Conservation (phyloP, 2,888 invertebrate genomes). For the Spilosoma lubricipeda region DNA sequence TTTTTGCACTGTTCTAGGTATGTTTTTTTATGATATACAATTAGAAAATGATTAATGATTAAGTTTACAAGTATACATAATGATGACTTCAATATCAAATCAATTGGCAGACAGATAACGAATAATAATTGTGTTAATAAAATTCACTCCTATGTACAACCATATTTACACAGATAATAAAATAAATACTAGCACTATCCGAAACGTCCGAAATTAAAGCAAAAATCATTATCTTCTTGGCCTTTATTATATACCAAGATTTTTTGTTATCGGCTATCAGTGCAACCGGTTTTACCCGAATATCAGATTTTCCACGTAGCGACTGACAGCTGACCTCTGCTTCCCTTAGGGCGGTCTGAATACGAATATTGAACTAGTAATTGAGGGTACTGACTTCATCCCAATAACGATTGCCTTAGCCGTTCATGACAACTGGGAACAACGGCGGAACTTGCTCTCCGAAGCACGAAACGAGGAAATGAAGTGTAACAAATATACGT, state of each 20-base stretch:
- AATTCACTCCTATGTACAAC: background rate
- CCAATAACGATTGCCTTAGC: no score
- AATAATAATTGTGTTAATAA: background rate
- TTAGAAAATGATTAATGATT: slow-evolving; percentile 10
- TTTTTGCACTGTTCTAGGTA: slow-evolving; percentile 5
- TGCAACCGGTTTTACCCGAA: no score
- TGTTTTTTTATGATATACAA: slow-evolving; percentile 4
- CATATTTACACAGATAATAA: background rate
- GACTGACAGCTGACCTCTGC: no score
- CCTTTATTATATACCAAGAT: no score
- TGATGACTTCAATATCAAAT: slow-evolving; percentile 4
- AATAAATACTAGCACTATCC: background rate
- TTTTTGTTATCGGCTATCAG: no score
- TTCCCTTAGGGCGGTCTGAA: no score
- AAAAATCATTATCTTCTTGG: no score
- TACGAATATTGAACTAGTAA: no score
- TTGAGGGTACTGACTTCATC: no score
- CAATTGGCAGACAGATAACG: background rate
- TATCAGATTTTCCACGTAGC: no score
- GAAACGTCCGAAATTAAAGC: background rate
- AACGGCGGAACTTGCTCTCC: background rate
- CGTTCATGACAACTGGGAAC: no score
- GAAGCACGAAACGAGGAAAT: background rate
- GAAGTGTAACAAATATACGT: background rate
- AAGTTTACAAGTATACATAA: background rate